Conservation (phyloP, 2,888 invertebrate genomes). For the Alloplasta piceator region DNA sequence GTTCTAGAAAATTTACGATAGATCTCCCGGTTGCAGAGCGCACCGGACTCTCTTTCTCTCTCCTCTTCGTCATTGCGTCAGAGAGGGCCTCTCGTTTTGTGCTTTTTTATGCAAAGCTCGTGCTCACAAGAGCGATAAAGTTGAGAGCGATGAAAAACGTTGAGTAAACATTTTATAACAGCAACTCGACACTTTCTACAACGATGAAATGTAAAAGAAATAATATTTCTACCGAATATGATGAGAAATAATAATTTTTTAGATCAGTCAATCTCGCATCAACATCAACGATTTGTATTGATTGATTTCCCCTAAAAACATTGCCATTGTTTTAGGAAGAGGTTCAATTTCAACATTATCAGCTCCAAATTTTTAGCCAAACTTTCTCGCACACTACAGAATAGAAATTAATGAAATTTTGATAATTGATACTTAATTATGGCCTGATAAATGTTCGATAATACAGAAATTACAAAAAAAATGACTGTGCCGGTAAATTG, state of each 20-base stretch:
- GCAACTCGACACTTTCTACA: background rate
- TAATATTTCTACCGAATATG: background rate
- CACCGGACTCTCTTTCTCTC: slow-evolving; percentile 63
- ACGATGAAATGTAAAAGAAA: background rate
- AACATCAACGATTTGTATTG: background rate
- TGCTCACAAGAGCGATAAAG: slow-evolving; percentile 19
- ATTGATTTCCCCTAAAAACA: no score
- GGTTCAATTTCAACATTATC: no score
- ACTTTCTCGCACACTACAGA: no score
- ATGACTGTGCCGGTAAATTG: no score
- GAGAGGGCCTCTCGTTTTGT: slow-evolving; percentile 65
- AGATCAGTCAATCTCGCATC: no score
- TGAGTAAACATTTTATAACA: slow-evolving; percentile 6
- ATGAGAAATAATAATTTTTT: background rate
- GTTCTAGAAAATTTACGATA: slow-evolving; percentile 73
- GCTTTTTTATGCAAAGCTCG: slow-evolving; percentile 74
- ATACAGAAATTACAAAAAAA: no score
- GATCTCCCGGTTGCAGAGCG: slow-evolving; percentile 22
- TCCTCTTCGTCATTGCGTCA: slow-evolving; percentile 69
- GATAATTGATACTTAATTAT: no score
- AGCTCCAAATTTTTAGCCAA: no score
- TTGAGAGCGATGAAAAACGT: slow-evolving; percentile 39
- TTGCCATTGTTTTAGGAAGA: no score
- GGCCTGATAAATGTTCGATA: no score
- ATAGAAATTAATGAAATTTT: no score